Percentiles rank a stretch among this genome's conserved stretches.
phyloP scores from a whole-genome alignment of 2,113 vertebrate species.

The Heliornis fulica region DNA sequence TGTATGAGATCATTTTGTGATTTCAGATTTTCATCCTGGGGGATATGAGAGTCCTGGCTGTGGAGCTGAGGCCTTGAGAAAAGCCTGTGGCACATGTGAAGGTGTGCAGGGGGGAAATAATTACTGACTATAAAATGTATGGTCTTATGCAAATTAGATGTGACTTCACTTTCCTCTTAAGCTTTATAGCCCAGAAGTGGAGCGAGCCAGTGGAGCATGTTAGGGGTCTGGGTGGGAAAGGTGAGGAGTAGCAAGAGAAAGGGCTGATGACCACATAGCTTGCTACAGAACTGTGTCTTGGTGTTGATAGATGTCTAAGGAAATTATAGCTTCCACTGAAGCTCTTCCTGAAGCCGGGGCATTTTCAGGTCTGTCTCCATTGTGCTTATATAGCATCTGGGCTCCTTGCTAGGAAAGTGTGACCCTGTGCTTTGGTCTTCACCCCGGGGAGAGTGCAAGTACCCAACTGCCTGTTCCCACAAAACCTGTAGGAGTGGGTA shows the following conservation, averaged over 20 bases:
- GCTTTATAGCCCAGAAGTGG: not conserved
- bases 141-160: not conserved
- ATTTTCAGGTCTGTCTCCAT: not conserved
- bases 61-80: not conserved
- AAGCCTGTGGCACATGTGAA: not conserved
- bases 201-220: not conserved
- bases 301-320: not conserved
- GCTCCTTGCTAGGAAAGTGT: not conserved
- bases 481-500: not conserved
- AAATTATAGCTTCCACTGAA: not conserved
- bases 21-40: not conserved
- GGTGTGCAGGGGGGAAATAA: not conserved
- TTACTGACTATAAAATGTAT: not conserved
- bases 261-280: not conserved
- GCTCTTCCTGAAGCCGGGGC: not conserved
- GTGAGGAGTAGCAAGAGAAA: not conserved
- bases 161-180: not conserved
- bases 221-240: not conserved
- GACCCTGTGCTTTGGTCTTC: not conserved
- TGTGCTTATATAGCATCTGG: not conserved
- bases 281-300: not conserved
- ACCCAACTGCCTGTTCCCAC: not conserved
- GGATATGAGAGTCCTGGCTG: not conserved
- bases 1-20: not conserved
- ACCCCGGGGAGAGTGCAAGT: accelerated